These are phyloP conservation scores for Chaetodon auriga DNA, from an alignment of 2,113 vertebrate genomes.

Conservation along the genomic window DNA sequence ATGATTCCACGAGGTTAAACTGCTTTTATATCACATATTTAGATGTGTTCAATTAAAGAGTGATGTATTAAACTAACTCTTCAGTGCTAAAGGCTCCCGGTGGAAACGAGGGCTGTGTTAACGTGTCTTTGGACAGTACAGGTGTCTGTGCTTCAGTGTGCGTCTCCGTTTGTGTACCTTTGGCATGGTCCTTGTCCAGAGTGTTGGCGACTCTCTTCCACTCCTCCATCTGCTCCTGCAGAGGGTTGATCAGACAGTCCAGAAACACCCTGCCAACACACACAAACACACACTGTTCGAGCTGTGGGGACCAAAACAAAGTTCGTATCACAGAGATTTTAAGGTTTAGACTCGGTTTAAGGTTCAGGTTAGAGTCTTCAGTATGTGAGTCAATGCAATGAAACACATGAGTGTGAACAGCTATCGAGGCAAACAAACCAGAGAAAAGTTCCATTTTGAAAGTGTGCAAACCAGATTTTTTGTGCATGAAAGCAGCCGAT, in stretches of 20 bases:
- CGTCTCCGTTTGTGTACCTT: conserved; percentile 80
- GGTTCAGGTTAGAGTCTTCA: background rate
- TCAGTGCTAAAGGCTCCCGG: background rate
- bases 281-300: conserved; percentile 10
- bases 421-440: too few relatives aligned
- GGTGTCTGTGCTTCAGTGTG: background rate
- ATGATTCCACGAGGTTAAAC: background rate
- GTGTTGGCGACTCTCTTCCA: conserved; percentile 94
- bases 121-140: background rate
- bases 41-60: too few relatives aligned
- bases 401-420: too few relatives aligned
- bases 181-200: conserved; percentile 94
- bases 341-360: background rate
- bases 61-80: background rate
- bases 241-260: conserved; percentile 95
- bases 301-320: background rate
- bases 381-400: too few relatives aligned
- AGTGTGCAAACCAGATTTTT: too few relatives aligned
- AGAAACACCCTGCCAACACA: conserved; percentile 87
- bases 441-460: too few relatives aligned
- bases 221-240: conserved; percentile 96
- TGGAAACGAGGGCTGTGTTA: too few relatives aligned
- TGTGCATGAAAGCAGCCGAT: too few relatives aligned
- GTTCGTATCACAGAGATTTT: too few relatives aligned
- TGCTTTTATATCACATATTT: background rate